phyloP scores from a whole-genome alignment of 2,113 vertebrate genomes.

The Butastur rufipennis region DNA sequence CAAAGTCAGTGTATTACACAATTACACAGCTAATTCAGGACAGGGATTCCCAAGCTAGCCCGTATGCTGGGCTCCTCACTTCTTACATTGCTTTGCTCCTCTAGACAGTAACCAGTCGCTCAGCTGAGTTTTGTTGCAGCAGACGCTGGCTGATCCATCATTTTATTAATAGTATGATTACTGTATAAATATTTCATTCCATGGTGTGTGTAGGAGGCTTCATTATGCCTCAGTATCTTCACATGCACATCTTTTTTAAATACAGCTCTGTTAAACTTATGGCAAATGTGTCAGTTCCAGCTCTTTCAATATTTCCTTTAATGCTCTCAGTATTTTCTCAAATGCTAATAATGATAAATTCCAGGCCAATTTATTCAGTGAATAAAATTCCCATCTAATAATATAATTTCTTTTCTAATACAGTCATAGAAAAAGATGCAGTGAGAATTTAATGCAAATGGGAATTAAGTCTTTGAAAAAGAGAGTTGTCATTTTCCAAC shows the following conservation, averaged over 20 bases:
- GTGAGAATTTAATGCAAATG: slow-evolving; percentile 5
- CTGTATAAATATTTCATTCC: slow-evolving; percentile 50
- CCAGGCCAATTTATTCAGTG: slow-evolving; percentile 17
- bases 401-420: background rate
- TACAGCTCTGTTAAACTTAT: background rate
- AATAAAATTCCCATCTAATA: background rate
- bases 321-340: slow-evolving; percentile 11
- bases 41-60: background rate
- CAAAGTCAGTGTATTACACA: background rate
- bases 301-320: slow-evolving; percentile 31
- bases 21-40: background rate
- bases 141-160: background rate
- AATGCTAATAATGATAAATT: slow-evolving; percentile 34
- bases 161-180: slow-evolving; percentile 59
- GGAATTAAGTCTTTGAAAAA: background rate
- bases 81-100: background rate
- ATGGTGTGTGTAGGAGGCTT: background rate
- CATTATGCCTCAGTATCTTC: background rate
- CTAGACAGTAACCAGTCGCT: background rate
- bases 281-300: slow-evolving; percentile 24
- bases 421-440: background rate
- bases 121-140: background rate
- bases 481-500: background rate
- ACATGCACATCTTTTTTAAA: background rate
- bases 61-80: background rate